Conservation (phyloP, 2,113 vertebrate species). For the Corythoichthys haematopterus region DNA sequence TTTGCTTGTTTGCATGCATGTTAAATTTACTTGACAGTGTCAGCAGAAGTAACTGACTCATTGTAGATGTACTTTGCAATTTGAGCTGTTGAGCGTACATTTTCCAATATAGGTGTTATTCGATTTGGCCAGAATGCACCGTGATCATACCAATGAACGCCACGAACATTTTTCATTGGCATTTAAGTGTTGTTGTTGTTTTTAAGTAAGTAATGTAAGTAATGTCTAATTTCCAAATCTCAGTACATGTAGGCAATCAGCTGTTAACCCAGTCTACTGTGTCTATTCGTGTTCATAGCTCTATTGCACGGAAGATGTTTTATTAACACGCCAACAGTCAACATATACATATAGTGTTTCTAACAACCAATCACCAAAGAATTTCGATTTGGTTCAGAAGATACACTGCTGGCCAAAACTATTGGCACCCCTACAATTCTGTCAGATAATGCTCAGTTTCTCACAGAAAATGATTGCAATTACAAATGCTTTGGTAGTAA, state of each 20-base stretch:
- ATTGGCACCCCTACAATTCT: too few relatives aligned
- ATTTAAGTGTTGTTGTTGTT: conserved; percentile 4
- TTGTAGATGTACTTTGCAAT: background rate
- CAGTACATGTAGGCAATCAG: background rate
- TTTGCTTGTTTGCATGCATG: conserved; percentile 60
- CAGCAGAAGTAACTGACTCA: background rate
- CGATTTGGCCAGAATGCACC: background rate
- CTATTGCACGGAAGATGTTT: background rate
- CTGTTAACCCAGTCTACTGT: background rate
- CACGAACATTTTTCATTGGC: background rate
- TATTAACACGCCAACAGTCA: background rate
- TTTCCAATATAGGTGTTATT: background rate
- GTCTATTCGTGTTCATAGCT: background rate
- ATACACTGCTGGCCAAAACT: background rate
- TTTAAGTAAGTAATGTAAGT: conserved; percentile 18
- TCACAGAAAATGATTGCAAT: too few relatives aligned
- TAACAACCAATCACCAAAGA: background rate
- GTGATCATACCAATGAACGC: background rate
- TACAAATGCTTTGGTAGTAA: too few relatives aligned
- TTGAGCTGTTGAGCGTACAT: too few relatives aligned
- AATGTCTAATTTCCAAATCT: conserved; percentile 1
- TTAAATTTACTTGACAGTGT: conserved; percentile 40
- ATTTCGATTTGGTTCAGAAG: background rate
- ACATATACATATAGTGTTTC: background rate
- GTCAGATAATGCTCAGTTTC: too few relatives aligned